Conservation (phyloP, 1,140 invertebrate species). For the Dendrolimus kikuchii region DNA sequence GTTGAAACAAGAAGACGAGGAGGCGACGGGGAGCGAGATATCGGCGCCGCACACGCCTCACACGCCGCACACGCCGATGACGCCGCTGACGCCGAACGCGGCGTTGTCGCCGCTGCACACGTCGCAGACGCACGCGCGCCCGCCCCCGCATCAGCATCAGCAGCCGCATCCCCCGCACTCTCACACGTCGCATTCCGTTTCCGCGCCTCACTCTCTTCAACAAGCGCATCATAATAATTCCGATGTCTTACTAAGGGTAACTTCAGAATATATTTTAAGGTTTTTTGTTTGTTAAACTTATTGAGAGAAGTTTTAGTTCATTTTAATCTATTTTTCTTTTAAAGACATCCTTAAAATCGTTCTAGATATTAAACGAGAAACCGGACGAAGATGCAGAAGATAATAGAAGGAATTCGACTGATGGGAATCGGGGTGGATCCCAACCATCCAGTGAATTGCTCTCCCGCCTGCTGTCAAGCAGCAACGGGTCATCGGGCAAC, state of each 20-base stretch:
- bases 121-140: slow-evolving; percentile 43
- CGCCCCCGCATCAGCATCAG: slow-evolving; percentile 35
- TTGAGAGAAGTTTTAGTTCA: too few species aligned
- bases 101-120: slow-evolving; percentile 64
- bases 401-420: slow-evolving; percentile 41
- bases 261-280: too few species aligned
- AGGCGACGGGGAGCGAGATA: slow-evolving; percentile 72
- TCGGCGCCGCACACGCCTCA: slow-evolving; percentile 56
- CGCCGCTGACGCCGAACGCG: slow-evolving; percentile 69
- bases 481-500: slow-evolving; percentile 55
- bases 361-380: slow-evolving; percentile 87
- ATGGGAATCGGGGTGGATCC: slow-evolving; percentile 70
- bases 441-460: slow-evolving; percentile 81
- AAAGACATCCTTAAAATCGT: background rate
- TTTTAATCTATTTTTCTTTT: too few species aligned
- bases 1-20: slow-evolving; percentile 88
- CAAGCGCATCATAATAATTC: slow-evolving; percentile 41
- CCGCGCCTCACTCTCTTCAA: slow-evolving; percentile 22
- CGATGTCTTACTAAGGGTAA: slow-evolving; percentile 42
- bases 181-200: slow-evolving; percentile 32
- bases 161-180: slow-evolving; percentile 19
- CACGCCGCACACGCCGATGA: slow-evolving; percentile 53
- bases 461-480: slow-evolving; percentile 83
- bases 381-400: slow-evolving; percentile 85
- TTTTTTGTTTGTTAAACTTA: too few species aligned